phyloP scores from a whole-genome alignment of 2,888 invertebrate genomes.

The Polyommatus iphigenia region DNA sequence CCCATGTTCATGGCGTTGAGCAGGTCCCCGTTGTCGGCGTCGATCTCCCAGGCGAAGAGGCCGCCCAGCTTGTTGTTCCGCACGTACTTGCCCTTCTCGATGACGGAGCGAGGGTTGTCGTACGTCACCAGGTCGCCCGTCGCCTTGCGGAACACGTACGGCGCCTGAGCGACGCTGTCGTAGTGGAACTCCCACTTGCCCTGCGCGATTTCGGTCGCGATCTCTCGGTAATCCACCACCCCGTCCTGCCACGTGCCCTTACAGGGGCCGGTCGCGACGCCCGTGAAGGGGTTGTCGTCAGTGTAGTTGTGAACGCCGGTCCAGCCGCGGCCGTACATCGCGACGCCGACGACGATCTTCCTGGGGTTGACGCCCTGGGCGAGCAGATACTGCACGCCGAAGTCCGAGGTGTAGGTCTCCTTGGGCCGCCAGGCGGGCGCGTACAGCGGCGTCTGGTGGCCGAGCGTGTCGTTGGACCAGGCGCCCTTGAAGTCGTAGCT shows the following conservation, averaged over 20 bases:
- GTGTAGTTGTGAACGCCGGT: constrained; percentile 66
- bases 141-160: constrained; percentile 68
- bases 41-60: constrained; percentile 73
- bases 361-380: constrained; percentile 73
- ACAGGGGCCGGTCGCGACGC: constrained; percentile 68
- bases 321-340: constrained; percentile 76
- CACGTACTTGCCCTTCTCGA: constrained; percentile 73
- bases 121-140: constrained; percentile 73
- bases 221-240: constrained; percentile 72
- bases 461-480: constrained; percentile 73
- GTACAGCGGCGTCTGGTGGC: constrained; percentile 68
- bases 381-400: constrained; percentile 66
- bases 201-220: constrained; percentile 65
- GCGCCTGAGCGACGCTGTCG: constrained; percentile 70
- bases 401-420: constrained; percentile 75
- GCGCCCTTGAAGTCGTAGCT: constrained; percentile 76
- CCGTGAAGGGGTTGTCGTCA: constrained; percentile 68
- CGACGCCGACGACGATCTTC: constrained; percentile 72
- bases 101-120: constrained; percentile 70
- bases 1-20: constrained; percentile 75
- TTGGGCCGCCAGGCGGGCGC: constrained; percentile 70
- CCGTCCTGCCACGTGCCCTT: constrained; percentile 77
- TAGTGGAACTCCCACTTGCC: constrained; percentile 74
- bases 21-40: constrained; percentile 73
- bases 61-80: constrained; percentile 73